A percentile compares a stretch with the other conserved stretches of the same genome.
These are phyloP conservation scores for Hypocryptadius cinnamomeus DNA, from an alignment of 2,113 vertebrate genomes.

Conservation along the genomic window DNA sequence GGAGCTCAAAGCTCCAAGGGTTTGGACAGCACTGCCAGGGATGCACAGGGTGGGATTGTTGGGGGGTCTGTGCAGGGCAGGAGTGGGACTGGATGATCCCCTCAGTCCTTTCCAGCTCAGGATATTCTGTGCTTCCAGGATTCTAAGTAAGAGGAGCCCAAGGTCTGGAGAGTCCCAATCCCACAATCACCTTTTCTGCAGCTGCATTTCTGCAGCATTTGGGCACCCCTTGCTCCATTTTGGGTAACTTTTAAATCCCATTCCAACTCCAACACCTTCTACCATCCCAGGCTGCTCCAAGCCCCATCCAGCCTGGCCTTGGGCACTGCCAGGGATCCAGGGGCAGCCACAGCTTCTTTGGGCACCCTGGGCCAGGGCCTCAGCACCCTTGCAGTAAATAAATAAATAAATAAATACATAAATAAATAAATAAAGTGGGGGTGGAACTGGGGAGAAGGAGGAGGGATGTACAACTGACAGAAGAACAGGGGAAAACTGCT, in stretches of 20 bases:
- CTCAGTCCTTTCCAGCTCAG: not conserved
- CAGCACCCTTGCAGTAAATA: fast-evolving
- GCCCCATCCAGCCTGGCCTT: fast-evolving
- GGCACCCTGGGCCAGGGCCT: not conserved
- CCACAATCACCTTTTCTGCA: not conserved
- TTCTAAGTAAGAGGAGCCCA: not conserved
- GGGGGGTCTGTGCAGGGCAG: not conserved
- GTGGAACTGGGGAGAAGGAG: not conserved
- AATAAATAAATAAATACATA: not conserved
- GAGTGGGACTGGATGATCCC: not conserved
- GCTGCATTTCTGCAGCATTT: not conserved
- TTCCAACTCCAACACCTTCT: not conserved
- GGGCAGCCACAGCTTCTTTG: not conserved
- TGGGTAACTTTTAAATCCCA: not conserved
- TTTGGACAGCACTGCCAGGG: not conserved
- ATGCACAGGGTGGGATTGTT: not conserved
- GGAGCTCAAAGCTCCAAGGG: not conserved
- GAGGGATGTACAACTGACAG: not conserved
- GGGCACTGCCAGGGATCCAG: not conserved
- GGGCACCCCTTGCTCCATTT: not conserved
- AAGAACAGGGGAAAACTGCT: not conserved
- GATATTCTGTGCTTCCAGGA: not conserved
- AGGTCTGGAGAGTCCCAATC: not conserved
- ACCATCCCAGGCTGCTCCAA: fast-evolving
- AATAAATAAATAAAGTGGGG: not conserved